Evolutionary conservation across 2,797 vertebrate genomes (phyloP).

Genomic region (Lithobates sylvaticus): DNA sequence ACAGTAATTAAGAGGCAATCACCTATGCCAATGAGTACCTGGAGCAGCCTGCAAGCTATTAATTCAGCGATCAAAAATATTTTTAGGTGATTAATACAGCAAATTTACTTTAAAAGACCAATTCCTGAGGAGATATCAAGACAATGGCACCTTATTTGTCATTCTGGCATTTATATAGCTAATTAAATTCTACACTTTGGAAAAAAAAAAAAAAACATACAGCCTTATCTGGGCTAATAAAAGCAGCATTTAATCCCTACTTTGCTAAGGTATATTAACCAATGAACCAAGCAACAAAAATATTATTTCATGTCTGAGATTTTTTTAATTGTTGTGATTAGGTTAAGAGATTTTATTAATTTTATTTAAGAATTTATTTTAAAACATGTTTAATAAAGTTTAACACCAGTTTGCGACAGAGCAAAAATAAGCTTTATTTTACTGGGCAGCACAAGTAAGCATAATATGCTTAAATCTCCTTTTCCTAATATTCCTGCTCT

Average conservation of each 20-base stretch:
- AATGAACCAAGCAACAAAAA: conserved; percentile 74
- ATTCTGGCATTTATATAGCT: conserved; percentile 98
- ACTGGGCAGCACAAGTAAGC: not conserved
- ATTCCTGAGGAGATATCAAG: conserved; percentile 99
- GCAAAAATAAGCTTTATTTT: not conserved
- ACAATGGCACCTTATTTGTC: conserved; percentile 96
- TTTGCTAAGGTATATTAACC: conserved; percentile 62
- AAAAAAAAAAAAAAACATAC: conserved; percentile 74
- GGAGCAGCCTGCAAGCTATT: conserved; percentile 93
- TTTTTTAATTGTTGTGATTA: conserved; percentile 27
- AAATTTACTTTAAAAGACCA: conserved; percentile 99
- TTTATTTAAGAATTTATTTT: not conserved
- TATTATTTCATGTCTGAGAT: conserved; percentile 8
- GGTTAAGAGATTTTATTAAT: not conserved
- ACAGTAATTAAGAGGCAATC: conserved; percentile 99
- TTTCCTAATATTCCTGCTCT: too few relatives aligned
- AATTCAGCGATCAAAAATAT: conserved; percentile 99
- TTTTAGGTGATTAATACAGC: conserved; percentile 99
- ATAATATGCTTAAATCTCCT: too few relatives aligned
- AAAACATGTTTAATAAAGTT: not conserved
- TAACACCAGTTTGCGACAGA: not conserved
- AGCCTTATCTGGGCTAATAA: conserved; percentile 82
- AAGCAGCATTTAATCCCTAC: conserved; percentile 76
- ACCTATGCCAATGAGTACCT: conserved; percentile 99
- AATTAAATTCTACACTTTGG: conserved; percentile 98